A percentile compares a stretch with the other conserved stretches of the same genome.
Evolutionary conservation across 2,797 vertebrate species (phyloP).

Genomic region (Muraenolepis orangiensis): DNA sequence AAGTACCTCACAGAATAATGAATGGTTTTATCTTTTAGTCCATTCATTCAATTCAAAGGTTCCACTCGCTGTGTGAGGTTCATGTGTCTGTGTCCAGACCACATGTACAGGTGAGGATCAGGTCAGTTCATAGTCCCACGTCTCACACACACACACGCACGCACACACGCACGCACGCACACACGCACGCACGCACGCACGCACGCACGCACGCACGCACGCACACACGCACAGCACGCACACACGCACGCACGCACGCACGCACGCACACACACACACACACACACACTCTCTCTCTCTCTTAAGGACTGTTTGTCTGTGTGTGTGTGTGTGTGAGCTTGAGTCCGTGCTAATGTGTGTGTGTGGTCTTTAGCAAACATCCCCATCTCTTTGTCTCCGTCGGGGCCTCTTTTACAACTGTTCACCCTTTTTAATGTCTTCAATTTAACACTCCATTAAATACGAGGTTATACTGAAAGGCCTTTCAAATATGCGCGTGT

Average conservation of each 20-base stretch:
- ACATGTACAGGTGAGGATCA: not conserved
- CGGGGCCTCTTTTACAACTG: constrained; percentile 44
- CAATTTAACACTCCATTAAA: constrained; percentile 71
- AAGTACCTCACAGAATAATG: too few relatives aligned
- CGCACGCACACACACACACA: not conserved
- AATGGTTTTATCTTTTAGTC: too few relatives aligned
- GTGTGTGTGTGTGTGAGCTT: constrained; percentile 14
- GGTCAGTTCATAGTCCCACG: too few relatives aligned
- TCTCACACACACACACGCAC: not conserved
- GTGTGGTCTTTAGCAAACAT: constrained; percentile 34
- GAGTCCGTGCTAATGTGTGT: constrained; percentile 52
- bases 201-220: too few relatives aligned
- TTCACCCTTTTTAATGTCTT: constrained; percentile 59
- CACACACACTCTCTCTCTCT: too few relatives aligned
- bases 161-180: too few relatives aligned
- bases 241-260: too few relatives aligned
- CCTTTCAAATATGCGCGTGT: constrained; percentile 13
- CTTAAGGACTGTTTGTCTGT: constrained; percentile 9
- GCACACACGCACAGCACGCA: too few relatives aligned
- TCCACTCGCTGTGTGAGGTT: not conserved
- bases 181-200: not conserved
- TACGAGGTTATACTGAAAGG: constrained; percentile 55
- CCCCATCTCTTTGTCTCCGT: constrained; percentile 36
- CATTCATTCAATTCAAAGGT: too few relatives aligned
- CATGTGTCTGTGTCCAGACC: not conserved